Conservation (phyloP, 2,797 vertebrate species). For the Alectoris magna region DNA sequence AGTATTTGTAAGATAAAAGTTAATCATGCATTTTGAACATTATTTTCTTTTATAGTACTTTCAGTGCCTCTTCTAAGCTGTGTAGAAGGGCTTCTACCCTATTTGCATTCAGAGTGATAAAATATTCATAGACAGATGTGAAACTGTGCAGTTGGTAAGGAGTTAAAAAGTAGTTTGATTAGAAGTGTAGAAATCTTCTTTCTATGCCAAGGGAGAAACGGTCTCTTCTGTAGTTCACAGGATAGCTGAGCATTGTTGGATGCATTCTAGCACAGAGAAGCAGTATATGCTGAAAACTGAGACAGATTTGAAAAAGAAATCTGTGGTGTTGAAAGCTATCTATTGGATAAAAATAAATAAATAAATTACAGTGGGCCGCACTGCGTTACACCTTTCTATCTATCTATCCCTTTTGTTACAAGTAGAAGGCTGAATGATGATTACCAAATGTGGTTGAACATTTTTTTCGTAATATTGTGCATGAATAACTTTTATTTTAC, state of each 20-base stretch:
- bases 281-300: neutral
- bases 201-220: neutral
- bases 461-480: neutral
- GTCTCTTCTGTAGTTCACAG: neutral
- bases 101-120: neutral
- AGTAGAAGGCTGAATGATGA: neutral
- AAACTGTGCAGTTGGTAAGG: neutral
- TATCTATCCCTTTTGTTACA: neutral
- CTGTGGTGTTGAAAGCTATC: neutral
- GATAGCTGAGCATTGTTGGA: neutral
- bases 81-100: neutral
- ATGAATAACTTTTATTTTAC: neutral
- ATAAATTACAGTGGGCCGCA: neutral
- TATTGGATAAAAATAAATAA: neutral
- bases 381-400: neutral
- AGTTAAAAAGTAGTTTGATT: neutral
- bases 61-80: neutral
- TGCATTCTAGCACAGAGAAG: neutral
- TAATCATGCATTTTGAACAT: neutral
- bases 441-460: neutral
- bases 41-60: neutral
- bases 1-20: slow-evolving; percentile 2
- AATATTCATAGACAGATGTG: neutral
- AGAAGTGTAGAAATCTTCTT: neutral
- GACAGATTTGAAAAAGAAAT: slow-evolving; percentile 4